These are phyloP conservation scores for Hyles vespertilio DNA, from an alignment of 1,140 invertebrate species.

Conservation along the genomic window DNA sequence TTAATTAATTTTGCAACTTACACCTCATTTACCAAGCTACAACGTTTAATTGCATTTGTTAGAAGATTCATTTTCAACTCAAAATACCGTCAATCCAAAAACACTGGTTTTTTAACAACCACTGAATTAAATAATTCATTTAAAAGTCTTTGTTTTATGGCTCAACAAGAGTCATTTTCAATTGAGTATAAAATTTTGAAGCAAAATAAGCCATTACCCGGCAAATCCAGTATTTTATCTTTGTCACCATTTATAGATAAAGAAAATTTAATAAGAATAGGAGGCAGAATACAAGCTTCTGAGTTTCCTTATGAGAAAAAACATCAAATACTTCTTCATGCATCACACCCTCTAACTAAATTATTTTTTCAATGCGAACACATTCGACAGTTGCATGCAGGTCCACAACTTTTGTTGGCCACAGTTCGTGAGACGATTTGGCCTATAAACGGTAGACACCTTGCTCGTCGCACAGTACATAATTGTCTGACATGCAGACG, in stretches of 20 bases:
- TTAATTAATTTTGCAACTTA: not conserved
- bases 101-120: slow-evolving; percentile 1
- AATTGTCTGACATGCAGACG: slow-evolving; percentile 12
- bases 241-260: slow-evolving; percentile 18
- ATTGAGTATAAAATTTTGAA: slow-evolving; percentile 6
- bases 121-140: slow-evolving; percentile 11
- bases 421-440: slow-evolving; percentile 7
- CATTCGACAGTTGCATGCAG: slow-evolving; percentile 11
- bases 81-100: not conserved
- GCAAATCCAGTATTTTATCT: not conserved
- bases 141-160: slow-evolving; percentile 3
- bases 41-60: slow-evolving; percentile 5
- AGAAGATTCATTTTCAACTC: slow-evolving; percentile 9
- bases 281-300: slow-evolving; percentile 16
- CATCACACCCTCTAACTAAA: slow-evolving; percentile 14
- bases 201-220: not conserved
- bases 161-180: slow-evolving; percentile 11
- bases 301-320: slow-evolving; percentile 17
- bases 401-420: slow-evolving; percentile 11
- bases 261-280: slow-evolving; percentile 15
- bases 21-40: slow-evolving; percentile 5
- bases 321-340: slow-evolving; percentile 18
- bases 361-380: slow-evolving; percentile 11
- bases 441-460: slow-evolving; percentile 12
- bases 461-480: slow-evolving; percentile 7